phyloP scores from a whole-genome alignment of 2,888 invertebrate genomes.

The Sylvicola fuscatus region DNA sequence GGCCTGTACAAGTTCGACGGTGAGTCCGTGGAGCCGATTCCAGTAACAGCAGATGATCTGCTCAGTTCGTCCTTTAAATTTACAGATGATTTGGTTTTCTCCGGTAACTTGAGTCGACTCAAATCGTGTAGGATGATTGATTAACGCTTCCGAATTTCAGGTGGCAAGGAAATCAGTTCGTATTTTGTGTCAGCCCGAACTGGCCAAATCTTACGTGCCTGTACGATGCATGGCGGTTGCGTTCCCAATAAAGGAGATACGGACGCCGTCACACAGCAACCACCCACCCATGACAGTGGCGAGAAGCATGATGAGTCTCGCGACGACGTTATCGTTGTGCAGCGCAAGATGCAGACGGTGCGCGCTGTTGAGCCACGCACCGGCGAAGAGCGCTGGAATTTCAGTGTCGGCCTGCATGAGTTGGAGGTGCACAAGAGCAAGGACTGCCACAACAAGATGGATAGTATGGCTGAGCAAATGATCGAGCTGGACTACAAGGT shows the following conservation, averaged over 20 bases:
- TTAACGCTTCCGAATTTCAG: neutral
- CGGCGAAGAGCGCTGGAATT: conserved; percentile 87
- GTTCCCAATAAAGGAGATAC: conserved; percentile 25
- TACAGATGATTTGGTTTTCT: conserved; percentile 65
- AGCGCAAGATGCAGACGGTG: conserved; percentile 69
- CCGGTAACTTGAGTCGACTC: conserved; percentile 28
- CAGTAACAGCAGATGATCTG: conserved; percentile 69
- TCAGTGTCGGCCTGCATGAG: conserved; percentile 81
- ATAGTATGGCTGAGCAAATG: conserved; percentile 9
- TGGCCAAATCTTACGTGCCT: conserved; percentile 55
- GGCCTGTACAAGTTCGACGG: conserved; percentile 84
- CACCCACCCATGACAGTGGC: neutral
- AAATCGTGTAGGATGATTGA: conserved; percentile 1
- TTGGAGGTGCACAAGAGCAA: conserved; percentile 34
- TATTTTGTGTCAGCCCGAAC: conserved; percentile 64
- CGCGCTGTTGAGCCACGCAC: conserved; percentile 73
- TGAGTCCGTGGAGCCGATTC: conserved; percentile 65
- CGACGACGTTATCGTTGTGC: conserved; percentile 49
- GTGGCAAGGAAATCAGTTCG: conserved; percentile 70
- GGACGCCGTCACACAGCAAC: conserved; percentile 19
- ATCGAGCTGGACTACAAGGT: conserved; percentile 38
- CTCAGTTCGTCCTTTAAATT: conserved; percentile 74
- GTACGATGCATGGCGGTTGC: conserved; percentile 42
- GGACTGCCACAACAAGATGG: conserved; percentile 24
- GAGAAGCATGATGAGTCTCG: conserved; percentile 8